Base-by-base conservation (phyloP, 2,113 vertebrate genomes). In the Phrynocephalus versicolor region DNA sequence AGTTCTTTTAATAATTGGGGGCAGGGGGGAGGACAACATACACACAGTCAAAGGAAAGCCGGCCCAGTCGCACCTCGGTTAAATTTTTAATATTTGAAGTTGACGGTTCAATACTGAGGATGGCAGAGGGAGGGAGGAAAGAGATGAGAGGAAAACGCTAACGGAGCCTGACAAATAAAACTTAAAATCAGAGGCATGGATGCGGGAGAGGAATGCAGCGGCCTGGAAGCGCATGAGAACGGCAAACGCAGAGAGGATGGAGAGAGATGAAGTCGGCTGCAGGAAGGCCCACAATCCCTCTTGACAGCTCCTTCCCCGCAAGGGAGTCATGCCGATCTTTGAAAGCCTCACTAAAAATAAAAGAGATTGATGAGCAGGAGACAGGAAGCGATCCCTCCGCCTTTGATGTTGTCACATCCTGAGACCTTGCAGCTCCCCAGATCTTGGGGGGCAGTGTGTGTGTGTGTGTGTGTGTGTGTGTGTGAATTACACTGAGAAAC, bases 1-100 rank as follows among this genome's bases (percentile, higher is more conserved):
- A 83, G 62, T 33, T 58, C 57, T 8, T 83, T 86, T 67, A 72
- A 88, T 86, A 72, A 81, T 33, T 80, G 27, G 83, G 67, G 77
- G 51, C 25, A 58, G 83, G 67, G 77, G 51, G 18, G 35, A 13
- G 25, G 62, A 12, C 45, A 51, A 51, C 45, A 67, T 27, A 55
- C 45, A 75, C 23, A 1, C 73, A 55, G 25, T 27, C 13, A 39
- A 7, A 73, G 23, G n/a, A 80, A 85, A 73, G 14, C 5, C 13
- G 3, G 39, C 78, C 57, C 39, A 58, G 55, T 37, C 12, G 64
- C 70, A 33, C 55, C 19, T 72, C 58, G 3, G 35, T 72, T 81
- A n/a, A 58, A 76, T 67, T 2, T 51, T 62, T 39, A 85, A 9
- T 72, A 39, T 67, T n/a, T 1, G 35, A 51, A 85, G 55, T 45